phyloP scores from a whole-genome alignment of 2,888 invertebrate genomes.

The Ophion ellenae region DNA sequence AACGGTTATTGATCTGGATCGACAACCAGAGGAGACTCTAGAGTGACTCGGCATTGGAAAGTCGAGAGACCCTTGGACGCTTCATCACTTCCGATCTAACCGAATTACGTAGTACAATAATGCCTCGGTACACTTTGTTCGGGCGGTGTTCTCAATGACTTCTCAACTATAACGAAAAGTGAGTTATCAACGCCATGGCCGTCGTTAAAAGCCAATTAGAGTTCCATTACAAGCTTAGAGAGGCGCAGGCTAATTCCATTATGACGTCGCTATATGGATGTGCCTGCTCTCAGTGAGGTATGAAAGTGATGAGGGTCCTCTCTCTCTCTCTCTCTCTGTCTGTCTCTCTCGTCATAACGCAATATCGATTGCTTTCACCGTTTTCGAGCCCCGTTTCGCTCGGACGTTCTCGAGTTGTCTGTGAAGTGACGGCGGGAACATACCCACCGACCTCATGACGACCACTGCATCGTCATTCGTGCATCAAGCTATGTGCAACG shows the following conservation, averaged over 20 bases:
- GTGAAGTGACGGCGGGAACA: constrained; percentile 61
- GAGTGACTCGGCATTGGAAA: background rate
- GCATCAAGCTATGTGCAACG: background rate
- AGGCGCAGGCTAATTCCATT: constrained; percentile 79
- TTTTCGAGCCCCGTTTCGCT: constrained; percentile 51
- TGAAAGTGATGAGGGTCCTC: constrained; percentile 53
- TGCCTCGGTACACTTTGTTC: background rate
- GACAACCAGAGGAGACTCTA: too few relatives aligned
- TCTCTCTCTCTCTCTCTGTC: too few relatives aligned
- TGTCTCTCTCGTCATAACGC: constrained; percentile 71
- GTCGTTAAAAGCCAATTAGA: constrained; percentile 84
- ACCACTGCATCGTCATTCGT: constrained; percentile 25
- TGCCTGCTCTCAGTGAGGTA: constrained; percentile 68
- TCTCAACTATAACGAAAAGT: constrained; percentile 76
- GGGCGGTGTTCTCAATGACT: constrained; percentile 70
- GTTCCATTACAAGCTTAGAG: constrained; percentile 83
- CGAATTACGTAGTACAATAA: background rate
- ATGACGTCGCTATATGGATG: constrained; percentile 72
- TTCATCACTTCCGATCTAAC: constrained; percentile 10
- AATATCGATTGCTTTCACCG: constrained; percentile 76
- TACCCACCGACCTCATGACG: constrained; percentile 47
- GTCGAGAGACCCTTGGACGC: background rate
- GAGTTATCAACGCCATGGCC: constrained; percentile 81
- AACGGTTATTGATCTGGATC: too few relatives aligned
- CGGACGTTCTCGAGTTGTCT: constrained; percentile 55